These are phyloP conservation scores for Limnephilus rhombicus DNA, from an alignment of 2,888 invertebrate species.

Conservation along the genomic window DNA sequence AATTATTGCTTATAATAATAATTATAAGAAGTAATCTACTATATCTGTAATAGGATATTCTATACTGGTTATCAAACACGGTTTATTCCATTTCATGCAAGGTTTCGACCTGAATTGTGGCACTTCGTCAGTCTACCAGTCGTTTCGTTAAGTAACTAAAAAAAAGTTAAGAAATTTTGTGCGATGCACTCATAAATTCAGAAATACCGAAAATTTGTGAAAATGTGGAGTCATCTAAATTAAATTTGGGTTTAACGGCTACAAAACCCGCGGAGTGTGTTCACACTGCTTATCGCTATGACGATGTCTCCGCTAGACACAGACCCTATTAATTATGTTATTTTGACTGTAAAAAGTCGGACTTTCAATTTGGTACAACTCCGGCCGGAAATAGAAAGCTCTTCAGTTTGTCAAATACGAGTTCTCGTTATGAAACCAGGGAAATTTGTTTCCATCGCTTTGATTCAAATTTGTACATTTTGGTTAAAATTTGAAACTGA, in stretches of 20 bases:
- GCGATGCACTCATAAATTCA: background rate
- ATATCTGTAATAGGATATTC: too few relatives aligned
- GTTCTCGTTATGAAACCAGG: background rate
- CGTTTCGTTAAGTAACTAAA: too few relatives aligned
- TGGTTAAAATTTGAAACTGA: background rate
- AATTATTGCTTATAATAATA: too few relatives aligned
- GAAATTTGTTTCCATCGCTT: background rate
- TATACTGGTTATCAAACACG: too few relatives aligned
- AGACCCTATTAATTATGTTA: constrained; percentile 61
- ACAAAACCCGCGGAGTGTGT: background rate
- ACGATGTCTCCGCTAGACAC: constrained; percentile 48
- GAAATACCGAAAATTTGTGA: background rate
- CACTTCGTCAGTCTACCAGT: too few relatives aligned
- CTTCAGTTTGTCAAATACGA: background rate
- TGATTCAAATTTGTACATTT: too few relatives aligned
- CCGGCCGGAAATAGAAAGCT: background rate
- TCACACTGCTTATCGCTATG: background rate
- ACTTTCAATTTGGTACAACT: background rate
- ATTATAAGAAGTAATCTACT: too few relatives aligned
- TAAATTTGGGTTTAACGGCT: constrained; percentile 7
- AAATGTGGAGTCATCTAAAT: background rate
- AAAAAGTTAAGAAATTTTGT: too few relatives aligned
- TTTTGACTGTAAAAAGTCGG: constrained; percentile 52
- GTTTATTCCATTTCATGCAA: too few relatives aligned
- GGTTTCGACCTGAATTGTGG: too few relatives aligned